Base-by-base conservation (phyloP, 2,113 vertebrate genomes). In the Talpa occidentalis region DNA sequence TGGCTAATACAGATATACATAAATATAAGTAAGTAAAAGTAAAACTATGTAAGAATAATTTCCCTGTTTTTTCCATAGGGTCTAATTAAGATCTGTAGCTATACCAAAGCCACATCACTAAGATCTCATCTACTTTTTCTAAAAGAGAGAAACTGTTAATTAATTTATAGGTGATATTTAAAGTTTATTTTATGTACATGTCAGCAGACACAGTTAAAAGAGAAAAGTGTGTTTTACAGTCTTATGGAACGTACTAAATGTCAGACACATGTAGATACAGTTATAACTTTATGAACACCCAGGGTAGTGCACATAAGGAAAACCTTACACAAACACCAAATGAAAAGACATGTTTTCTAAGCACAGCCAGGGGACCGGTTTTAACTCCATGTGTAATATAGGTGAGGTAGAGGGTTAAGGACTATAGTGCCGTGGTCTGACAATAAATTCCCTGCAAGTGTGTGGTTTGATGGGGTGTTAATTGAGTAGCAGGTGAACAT, bases 81-180 rank as follows among this genome's bases (percentile, higher is more conserved):
- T 54, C 40, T 42, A 93, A 93, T 89, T 94, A 81, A 96, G 96
- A 60, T 16, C 93, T 91, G 72, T 91, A 88, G 86, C n/a, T 82
- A 84, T 77, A 88, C 90, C 67, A 88, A 92, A 93, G 77, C 76
- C 0, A 74, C 0, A 0, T 69, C 96, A 74, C 6, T 82, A 16
- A 95, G 89, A 16, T 40, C 95, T 95, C 69, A 76, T 78, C 42
- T 19, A 1, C 69, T 30, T 96, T 69, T 95, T 90, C 88, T 94
- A 90, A 97, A 62, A 56, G 74, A 95, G 72, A 21, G 89, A 86
- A 42, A 92, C 90, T 15, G 19, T 60, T 95, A 97, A 95, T 97
- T 96, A 97, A 96, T 95, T 97, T 97, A 73, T 82, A 97, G 47
- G 28, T 77, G 95, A 97, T 96, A 95, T 93, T 70, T 90, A 96